These are phyloP conservation scores for Drosophila bocki DNA, from an alignment of 1,140 invertebrate species.

Conservation along the genomic window DNA sequence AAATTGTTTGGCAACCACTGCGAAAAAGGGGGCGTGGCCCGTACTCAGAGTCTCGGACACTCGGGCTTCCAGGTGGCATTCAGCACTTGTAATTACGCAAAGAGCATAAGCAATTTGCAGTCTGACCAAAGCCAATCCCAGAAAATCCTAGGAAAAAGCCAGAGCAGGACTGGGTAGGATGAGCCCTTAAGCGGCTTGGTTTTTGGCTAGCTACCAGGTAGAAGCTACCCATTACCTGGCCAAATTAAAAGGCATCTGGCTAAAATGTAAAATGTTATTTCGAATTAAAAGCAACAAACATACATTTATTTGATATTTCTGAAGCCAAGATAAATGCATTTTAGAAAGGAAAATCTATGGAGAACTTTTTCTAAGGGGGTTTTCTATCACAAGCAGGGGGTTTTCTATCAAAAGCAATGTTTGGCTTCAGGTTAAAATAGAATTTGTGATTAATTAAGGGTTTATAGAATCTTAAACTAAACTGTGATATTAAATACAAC, in stretches of 20 bases:
- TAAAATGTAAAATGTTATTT: slow-evolving; percentile 16
- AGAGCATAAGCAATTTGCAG: slow-evolving; percentile 72
- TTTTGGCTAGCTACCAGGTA: slow-evolving; percentile 30
- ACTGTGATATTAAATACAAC: too few species aligned
- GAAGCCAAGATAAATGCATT: neutral
- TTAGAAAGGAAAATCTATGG: neutral
- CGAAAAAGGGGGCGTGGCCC: slow-evolving; percentile 2
- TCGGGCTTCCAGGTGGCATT: slow-evolving; percentile 22
- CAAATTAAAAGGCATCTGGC: slow-evolving; percentile 34
- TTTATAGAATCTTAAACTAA: neutral
- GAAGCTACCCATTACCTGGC: neutral
- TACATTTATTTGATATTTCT: neutral
- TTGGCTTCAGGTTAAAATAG: neutral
- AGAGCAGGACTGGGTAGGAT: slow-evolving; percentile 12
- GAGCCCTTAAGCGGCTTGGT: slow-evolving; percentile 43
- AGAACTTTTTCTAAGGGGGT: neutral
- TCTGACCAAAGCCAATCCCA: slow-evolving; percentile 40
- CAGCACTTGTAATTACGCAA: slow-evolving; percentile 70
- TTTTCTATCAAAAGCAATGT: neutral
- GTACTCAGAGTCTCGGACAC: neutral
- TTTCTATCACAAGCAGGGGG: neutral
- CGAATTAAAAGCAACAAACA: neutral
- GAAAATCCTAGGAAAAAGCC: slow-evolving; percentile 15
- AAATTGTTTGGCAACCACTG: slow-evolving; percentile 40
- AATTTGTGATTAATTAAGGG: neutral